A percentile compares a stretch with the other conserved stretches of the same genome.
These are phyloP conservation scores for Lepilemur ruficaudatus DNA, from an alignment of 2,797 vertebrate species.

Conservation along the genomic window DNA sequence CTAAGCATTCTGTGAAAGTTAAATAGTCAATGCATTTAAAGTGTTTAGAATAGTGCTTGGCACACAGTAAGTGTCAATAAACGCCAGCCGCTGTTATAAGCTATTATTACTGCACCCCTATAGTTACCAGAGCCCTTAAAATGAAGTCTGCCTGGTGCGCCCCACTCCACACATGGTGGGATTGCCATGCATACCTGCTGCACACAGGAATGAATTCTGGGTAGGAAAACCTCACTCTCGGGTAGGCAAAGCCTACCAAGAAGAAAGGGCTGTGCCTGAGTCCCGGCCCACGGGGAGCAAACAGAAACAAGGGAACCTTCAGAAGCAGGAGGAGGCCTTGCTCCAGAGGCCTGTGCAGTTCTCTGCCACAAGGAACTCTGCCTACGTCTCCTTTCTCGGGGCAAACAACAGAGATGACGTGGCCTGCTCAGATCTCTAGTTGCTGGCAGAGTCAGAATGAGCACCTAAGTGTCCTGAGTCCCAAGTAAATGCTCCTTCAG, in stretches of 20 bases:
- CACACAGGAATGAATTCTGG: background rate
- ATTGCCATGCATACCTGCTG: background rate
- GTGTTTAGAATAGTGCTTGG: background rate
- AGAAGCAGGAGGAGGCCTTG: no score
- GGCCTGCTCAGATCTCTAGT: background rate
- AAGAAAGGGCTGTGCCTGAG: background rate
- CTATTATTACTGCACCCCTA: background rate
- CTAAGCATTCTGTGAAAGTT: background rate
- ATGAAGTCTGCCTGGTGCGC: background rate
- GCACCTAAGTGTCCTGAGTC: background rate
- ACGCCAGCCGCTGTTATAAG: background rate
- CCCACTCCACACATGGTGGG: background rate
- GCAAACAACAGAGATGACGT: background rate
- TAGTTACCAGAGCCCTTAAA: background rate
- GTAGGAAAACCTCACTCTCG: background rate
- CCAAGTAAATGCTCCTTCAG: background rate
- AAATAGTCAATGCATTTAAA: background rate
- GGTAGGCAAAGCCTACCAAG: background rate
- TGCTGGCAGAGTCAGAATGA: background rate
- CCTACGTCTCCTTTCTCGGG: background rate
- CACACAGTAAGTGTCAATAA: background rate
- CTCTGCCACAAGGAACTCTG: background rate
- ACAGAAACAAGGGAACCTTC: accelerated
- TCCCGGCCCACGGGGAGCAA: no score
- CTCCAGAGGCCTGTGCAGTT: background rate